Base-by-base conservation (phyloP, 2,113 vertebrate genomes). In the Melanotaenia duboulayi region DNA sequence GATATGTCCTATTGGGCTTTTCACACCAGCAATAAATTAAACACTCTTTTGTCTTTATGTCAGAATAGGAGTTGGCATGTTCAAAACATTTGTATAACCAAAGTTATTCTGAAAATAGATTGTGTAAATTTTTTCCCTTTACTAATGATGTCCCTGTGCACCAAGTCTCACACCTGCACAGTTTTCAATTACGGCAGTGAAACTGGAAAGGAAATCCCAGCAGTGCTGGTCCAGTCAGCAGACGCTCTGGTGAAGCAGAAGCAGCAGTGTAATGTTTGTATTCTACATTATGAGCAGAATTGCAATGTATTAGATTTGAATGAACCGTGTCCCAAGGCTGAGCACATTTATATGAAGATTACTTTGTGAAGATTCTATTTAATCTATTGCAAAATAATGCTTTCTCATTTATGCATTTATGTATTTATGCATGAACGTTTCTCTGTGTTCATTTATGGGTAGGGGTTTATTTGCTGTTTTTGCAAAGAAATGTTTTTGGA, bases 71-170 rank as follows among this genome's bases (percentile, higher is more conserved):
- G 57, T 74, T 1, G 23, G 52, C 64, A 20, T 69, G 71, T 84
- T 67, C 65, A 44, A 24, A 52, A 20, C 17, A 48, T 23, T 8
- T 12, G 52, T 3, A 64, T 2, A 22, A 9, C 28, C 56, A 11
- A 0, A 20, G 44, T 55, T 69, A 5, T 62, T 66, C 50, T 60
- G 52, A 80, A 92, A 90, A 76, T 81, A 82, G 87, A 90, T 91
- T 88, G 86, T 71, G 49, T 70, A 73, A 81, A 85, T 81, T 67
- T 74, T 85, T 52, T 80, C 37, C 76, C 82, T 74, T 78, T 81
- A 24, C 91, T 90, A 90, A 92, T 91, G 87, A 92, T 88, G 83
- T 92, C 91, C 80, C 87, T 28, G 64, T 39, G 89, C 87, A 68
- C 71, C 2, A 52, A 55, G 78, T 55, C 66, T 76, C 78, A 81